phyloP scores from a whole-genome alignment of 2,797 vertebrate species.

The Sarcoramphus papa region DNA sequence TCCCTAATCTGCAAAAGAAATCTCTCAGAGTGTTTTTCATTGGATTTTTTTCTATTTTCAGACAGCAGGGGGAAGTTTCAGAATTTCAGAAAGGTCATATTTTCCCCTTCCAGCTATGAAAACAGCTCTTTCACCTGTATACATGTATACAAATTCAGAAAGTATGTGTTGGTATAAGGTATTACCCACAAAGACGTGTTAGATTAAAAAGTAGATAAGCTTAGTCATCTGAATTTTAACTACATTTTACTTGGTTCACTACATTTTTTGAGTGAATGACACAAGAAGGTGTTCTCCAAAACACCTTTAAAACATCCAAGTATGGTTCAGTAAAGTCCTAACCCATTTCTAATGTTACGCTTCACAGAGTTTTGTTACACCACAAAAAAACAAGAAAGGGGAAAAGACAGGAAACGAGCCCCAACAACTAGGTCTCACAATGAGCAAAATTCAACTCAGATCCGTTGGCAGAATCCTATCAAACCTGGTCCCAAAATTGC shows the following conservation, averaged over 20 bases:
- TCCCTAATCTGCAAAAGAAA: not conserved
- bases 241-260: not conserved
- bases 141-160: not conserved
- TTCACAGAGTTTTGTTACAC: not conserved
- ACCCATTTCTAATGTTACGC: not conserved
- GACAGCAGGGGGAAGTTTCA: not conserved
- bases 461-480: not conserved
- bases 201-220: not conserved
- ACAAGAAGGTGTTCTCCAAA: not conserved
- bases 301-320: not conserved
- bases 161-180: not conserved
- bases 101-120: constrained; percentile 18
- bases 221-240: not conserved
- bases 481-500: not conserved
- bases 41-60: not conserved
- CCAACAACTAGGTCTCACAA: not conserved
- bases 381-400: not conserved
- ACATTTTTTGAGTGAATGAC: not conserved
- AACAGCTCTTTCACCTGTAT: not conserved
- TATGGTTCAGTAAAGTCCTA: not conserved
- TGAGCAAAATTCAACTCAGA: not conserved
- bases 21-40: not conserved
- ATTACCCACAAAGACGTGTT: not conserved
- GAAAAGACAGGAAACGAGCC: constrained; percentile 4
- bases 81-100: not conserved